Evolutionary conservation across 1,140 invertebrate genomes (phyloP).

Genomic region (Bursaphelenchus mucronatus): DNA sequence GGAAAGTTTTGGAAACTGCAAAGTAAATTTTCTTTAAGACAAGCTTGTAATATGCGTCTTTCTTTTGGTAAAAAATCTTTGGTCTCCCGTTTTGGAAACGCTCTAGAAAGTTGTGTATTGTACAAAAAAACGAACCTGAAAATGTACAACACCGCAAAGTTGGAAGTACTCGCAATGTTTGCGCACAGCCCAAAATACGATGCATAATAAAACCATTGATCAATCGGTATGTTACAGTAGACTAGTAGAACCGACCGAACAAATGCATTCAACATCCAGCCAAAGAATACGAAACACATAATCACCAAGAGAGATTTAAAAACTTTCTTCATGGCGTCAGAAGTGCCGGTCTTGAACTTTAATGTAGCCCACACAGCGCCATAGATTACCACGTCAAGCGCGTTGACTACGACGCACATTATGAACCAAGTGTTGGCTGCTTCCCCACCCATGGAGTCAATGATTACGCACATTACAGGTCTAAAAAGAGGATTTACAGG

Average conservation of each 20-base stretch:
- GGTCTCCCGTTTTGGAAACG: no score
- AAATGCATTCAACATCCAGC: conserved; percentile 9
- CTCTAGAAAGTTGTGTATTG: no score
- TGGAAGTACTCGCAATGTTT: conserved; percentile 9
- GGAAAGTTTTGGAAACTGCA: no score
- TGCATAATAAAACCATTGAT: conserved; percentile 2
- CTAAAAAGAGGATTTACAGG: not conserved
- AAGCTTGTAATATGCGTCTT: no score
- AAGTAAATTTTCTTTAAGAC: no score
- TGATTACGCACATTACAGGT: conserved; percentile 9
- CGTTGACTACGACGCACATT: conserved; percentile 13
- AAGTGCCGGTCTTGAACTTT: not conserved
- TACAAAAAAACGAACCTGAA: conserved; percentile 16
- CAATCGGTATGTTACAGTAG: conserved; percentile 9
- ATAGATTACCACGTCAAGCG: conserved; percentile 7
- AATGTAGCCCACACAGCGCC: not conserved
- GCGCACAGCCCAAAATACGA: conserved; percentile 6
- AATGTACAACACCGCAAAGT: conserved; percentile 10
- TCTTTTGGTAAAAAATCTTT: no score
- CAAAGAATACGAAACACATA: conserved; percentile 6
- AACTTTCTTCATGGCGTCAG: conserved; percentile 12
- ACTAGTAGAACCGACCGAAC: no score
- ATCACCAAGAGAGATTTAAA: conserved; percentile 13
- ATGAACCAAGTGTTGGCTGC: not conserved
- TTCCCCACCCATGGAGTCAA: conserved; percentile 13